phyloP scores from a whole-genome alignment of 30 jellyfish, hydroid and myxozoan genomes.

The Nemopilema nomurai region DNA sequence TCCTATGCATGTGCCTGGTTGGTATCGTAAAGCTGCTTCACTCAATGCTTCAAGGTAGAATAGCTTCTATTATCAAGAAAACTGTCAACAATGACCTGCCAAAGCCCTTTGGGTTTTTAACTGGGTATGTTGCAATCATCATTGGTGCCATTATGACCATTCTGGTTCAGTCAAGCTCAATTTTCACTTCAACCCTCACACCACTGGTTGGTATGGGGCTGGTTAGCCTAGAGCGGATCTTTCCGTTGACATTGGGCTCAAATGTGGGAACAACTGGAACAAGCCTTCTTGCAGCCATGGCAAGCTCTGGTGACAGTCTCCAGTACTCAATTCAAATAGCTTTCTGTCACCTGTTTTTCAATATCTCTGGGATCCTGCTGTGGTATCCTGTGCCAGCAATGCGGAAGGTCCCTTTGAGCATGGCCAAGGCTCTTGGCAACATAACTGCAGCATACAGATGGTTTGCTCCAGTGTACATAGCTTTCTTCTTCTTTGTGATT shows the following conservation, averaged over 20 bases:
- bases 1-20: constrained; percentile 80
- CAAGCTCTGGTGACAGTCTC: constrained; percentile 78
- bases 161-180: constrained; percentile 93
- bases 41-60: constrained; percentile 85
- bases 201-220: constrained; percentile 96
- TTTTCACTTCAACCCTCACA: constrained; percentile 91
- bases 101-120: constrained; percentile 84
- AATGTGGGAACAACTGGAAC: constrained; percentile 95
- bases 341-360: constrained; percentile 88
- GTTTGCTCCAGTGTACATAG: constrained; percentile 86
- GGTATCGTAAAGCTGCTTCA: constrained; percentile 80
- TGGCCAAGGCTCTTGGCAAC: constrained; percentile 88
- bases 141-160: constrained; percentile 94
- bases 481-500: constrained; percentile 68
- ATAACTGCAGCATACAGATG: constrained; percentile 96
- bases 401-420: constrained; percentile 78
- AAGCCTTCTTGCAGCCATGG: constrained; percentile 92
- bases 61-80: constrained; percentile 76
- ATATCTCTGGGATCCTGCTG: constrained; percentile 77
- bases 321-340: constrained; percentile 84
- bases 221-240: constrained; percentile 75
- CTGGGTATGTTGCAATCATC: constrained; percentile 84
- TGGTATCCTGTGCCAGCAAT: constrained; percentile 90
- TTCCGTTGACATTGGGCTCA: constrained; percentile 90
- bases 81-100: constrained; percentile 88